Conservation (phyloP, 2,888 invertebrate genomes). For the Mystacides longicornis region DNA sequence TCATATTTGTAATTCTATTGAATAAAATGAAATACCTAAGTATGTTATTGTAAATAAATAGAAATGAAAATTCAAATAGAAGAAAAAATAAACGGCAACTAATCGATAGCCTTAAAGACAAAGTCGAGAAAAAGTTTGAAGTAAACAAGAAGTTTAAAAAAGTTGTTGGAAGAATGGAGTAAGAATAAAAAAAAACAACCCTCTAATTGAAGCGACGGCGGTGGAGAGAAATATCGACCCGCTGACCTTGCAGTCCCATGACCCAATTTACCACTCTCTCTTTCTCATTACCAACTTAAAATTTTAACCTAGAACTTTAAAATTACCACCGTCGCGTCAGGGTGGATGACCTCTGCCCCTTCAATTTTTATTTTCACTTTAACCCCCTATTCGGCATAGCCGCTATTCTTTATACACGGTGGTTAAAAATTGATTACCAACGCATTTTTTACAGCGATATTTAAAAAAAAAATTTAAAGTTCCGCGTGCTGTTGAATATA, state of each 20-base stretch:
- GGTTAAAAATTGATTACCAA: not conserved
- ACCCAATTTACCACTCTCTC: conserved; percentile 25
- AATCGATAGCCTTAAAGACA: too few species aligned
- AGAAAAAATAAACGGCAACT: too few species aligned
- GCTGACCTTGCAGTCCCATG: conserved; percentile 23
- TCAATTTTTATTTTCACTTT: conserved; percentile 10
- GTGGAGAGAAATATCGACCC: conserved; percentile 18
- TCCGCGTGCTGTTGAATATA: too few species aligned
- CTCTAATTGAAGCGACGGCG: conserved; percentile 5
- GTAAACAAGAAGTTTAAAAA: too few species aligned
- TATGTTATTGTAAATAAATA: too few species aligned
- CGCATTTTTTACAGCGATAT: too few species aligned
- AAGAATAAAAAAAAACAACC: conserved; percentile 17
- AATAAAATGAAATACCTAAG: too few species aligned
- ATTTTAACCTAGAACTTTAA: conserved; percentile 25
- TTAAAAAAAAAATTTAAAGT: too few species aligned
- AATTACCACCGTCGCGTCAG: conserved; percentile 20
- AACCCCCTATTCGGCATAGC: conserved; percentile 7
- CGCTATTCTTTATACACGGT: conserved; percentile 9
- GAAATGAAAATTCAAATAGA: too few species aligned
- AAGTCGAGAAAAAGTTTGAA: too few species aligned
- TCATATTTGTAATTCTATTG: too few species aligned
- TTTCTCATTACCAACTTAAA: conserved; percentile 26
- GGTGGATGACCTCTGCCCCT: conserved; percentile 13
- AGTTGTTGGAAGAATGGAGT: conserved; percentile 1